These are phyloP conservation scores for Oryzias dopingdopingensis DNA, from an alignment of 2,797 vertebrate species.

Conservation along the genomic window DNA sequence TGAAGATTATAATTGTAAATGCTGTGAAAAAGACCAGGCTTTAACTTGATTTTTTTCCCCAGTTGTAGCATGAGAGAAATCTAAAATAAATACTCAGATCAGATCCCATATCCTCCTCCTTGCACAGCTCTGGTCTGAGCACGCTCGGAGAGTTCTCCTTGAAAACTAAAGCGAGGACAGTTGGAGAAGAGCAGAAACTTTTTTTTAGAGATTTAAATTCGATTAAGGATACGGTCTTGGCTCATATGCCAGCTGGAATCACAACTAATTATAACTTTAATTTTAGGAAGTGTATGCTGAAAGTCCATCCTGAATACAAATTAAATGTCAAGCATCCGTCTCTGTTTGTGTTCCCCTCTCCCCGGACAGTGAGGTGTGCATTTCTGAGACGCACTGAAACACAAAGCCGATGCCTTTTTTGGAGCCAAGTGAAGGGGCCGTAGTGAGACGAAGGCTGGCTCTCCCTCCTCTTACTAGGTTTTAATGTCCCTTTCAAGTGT, in stretches of 20 bases:
- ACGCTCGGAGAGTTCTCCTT: too few species aligned
- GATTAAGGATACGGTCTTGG: conserved; percentile 5
- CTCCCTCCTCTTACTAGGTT: conserved; percentile 49
- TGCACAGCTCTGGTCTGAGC: too few species aligned
- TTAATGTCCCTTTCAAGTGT: conserved; percentile 66
- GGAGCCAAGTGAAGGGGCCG: conserved; percentile 54
- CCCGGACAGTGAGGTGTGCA: conserved; percentile 50
- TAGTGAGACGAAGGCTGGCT: conserved; percentile 41
- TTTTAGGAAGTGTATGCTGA: conserved; percentile 18
- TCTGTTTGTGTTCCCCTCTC: conserved; percentile 34
- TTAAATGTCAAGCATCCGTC: conserved; percentile 24
- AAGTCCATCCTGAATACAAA: conserved; percentile 29
- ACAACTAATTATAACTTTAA: conserved; percentile 16
- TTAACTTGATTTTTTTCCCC: too few species aligned
- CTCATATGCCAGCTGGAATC: conserved; percentile 2
- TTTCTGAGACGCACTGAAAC: conserved; percentile 66
- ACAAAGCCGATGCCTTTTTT: conserved; percentile 52
- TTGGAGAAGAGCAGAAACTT: background rate
- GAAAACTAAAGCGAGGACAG: background rate
- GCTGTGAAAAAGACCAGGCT: too few species aligned
- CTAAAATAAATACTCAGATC: too few species aligned
- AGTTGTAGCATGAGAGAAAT: too few species aligned
- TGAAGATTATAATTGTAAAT: too few species aligned
- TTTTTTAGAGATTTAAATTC: background rate
- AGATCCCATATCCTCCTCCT: too few species aligned